These are phyloP conservation scores for Indicator indicator DNA, from an alignment of 2,113 vertebrate genomes.

Conservation along the genomic window DNA sequence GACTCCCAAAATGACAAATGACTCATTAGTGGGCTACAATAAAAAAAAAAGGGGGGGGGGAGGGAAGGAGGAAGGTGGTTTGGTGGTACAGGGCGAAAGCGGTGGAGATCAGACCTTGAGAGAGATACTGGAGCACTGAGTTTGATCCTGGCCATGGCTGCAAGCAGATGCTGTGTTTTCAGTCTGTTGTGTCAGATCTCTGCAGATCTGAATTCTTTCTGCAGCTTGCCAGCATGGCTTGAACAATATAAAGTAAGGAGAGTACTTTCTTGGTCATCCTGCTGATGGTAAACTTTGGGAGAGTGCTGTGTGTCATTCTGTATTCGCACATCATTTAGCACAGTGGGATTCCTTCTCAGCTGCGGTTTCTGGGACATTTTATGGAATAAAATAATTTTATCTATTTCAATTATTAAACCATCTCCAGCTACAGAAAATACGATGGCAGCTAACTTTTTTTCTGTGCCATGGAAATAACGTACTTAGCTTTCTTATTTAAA, in stretches of 20 bases:
- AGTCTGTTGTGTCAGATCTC: not conserved
- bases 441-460: not conserved
- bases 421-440: not conserved
- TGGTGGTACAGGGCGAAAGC: not conserved
- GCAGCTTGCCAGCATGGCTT: not conserved
- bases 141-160: not conserved
- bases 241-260: not conserved
- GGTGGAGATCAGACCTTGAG: not conserved
- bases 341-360: not conserved
- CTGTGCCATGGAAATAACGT: not conserved
- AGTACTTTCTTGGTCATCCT: not conserved
- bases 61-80: not conserved
- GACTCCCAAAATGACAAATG: not conserved
- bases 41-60: not conserved
- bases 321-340: not conserved
- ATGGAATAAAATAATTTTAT: not conserved
- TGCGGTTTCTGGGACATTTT: not conserved
- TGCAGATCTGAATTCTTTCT: not conserved
- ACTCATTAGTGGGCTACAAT: not conserved
- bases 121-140: not conserved
- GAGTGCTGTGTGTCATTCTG: not conserved
- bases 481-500: not conserved
- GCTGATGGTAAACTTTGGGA: not conserved
- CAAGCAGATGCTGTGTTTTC: not conserved
- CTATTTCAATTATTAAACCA: not conserved